Base-by-base conservation (phyloP, 1,140 invertebrate species). In the Conus betulinus region DNA sequence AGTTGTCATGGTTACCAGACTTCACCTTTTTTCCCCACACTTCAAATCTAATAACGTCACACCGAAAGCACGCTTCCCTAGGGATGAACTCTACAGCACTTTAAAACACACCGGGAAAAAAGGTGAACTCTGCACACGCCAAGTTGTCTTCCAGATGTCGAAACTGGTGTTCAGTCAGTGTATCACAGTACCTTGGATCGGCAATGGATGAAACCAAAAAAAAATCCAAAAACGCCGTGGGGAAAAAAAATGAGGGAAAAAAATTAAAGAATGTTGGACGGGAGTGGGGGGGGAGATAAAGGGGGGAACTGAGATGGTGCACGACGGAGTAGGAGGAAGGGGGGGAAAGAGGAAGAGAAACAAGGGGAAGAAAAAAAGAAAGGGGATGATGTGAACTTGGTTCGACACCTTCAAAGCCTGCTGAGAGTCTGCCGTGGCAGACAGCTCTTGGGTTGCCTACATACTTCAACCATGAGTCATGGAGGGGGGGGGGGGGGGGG, bases 21-120 rank as follows among this genome's bases (percentile, higher is more conserved):
- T 60, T 60, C 57, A 60, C 57, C n/a, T n/a, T 60, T 60, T 15
- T 15, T 0, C 57, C 57, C 96, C 57, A 11, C 57, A 60, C 57
- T 60, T 60, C 57, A 60, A 8, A 11, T 60, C 15, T 5, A 8
- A 78, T 20, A 71, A 20, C 20, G 3, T 13, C 67, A 71, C 67
- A 71, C 13, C 67, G 11, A 23, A 23, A 71, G 1, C 23, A n/a
- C 67, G 7, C 17, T 63, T 20, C 60, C 17, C 60, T 63, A 63
- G 60, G 60, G 60, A 71, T 23, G 1, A 23, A 71, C 15, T 4
- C 67, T 20, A 71, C 67, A 71, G 13, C 67, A 71, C 67, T 23
- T 71, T 71, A 15, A 52, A 81, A 81, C 17, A 51, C 51, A 20
- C 0, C 20, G 79, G 79, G 4, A 15, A 53, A 51, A 39, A 11